phyloP scores from a whole-genome alignment of 2,888 invertebrate species.

The Thymelicus lineola region DNA sequence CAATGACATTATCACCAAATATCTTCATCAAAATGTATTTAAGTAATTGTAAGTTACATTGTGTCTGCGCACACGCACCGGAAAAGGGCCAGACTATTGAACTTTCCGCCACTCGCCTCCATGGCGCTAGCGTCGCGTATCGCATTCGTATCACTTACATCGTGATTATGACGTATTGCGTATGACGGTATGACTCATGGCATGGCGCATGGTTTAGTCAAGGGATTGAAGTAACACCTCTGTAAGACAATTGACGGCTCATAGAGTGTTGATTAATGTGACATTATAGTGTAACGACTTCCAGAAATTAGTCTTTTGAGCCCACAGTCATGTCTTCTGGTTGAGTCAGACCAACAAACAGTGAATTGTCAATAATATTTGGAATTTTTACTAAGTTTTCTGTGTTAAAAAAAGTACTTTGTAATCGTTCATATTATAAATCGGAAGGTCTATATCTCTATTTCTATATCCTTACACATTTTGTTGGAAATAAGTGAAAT shows the following conservation, averaged over 20 bases:
- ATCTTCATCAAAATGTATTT: neutral
- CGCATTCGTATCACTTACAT: slow-evolving; percentile 31
- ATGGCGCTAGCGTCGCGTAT: slow-evolving; percentile 46
- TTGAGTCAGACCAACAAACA: too few species aligned
- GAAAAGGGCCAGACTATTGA: slow-evolving; percentile 75
- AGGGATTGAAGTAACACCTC: slow-evolving; percentile 11
- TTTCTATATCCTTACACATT: too few species aligned
- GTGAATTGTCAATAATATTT: too few species aligned
- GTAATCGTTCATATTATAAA: too few species aligned
- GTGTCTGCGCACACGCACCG: slow-evolving; percentile 56
- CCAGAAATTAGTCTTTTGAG: neutral
- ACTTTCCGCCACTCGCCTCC: slow-evolving; percentile 60
- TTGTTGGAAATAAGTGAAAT: too few species aligned
- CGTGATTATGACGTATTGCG: slow-evolving; percentile 38
- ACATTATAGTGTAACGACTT: neutral
- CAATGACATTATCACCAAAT: slow-evolving; percentile 20
- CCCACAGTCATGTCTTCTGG: too few species aligned
- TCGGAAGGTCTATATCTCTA: too few species aligned
- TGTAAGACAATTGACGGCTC: neutral
- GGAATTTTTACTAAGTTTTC: too few species aligned
- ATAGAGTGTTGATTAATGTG: neutral
- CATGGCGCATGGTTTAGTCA: slow-evolving; percentile 44
- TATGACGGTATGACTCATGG: slow-evolving; percentile 53
- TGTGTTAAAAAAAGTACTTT: too few species aligned
- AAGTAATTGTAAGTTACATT: neutral